A percentile compares a stretch with the other conserved stretches of the same genome.
Conservation (phyloP, 2,797 vertebrate species). For the Balearica regulorum region DNA sequence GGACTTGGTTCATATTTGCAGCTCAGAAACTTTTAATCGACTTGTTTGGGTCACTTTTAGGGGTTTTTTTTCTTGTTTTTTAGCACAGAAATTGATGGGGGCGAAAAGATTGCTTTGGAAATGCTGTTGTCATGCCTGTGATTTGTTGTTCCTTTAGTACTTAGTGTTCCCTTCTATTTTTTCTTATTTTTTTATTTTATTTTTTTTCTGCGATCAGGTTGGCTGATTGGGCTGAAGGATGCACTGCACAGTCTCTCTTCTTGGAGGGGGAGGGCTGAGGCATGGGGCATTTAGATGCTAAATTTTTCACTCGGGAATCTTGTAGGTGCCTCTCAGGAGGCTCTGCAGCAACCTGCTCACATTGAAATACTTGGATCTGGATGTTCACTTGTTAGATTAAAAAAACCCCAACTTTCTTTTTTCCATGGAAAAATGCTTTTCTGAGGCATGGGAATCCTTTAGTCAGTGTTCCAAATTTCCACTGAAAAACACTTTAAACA, state of each 20-base stretch:
- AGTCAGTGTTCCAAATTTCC: constrained; percentile 12
- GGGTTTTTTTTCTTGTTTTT: neutral
- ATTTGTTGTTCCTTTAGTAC: neutral
- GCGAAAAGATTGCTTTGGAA: neutral
- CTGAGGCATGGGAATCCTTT: constrained; percentile 16
- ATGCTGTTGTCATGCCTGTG: neutral
- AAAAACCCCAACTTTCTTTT: neutral
- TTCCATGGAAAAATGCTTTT: neutral
- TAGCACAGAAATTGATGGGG: neutral
- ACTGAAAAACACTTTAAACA: neutral
- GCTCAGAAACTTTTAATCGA: neutral
- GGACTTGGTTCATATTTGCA: neutral
- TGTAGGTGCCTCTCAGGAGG: neutral
- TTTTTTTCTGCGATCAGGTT: neutral
- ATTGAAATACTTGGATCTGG: neutral
- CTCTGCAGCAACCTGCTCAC: neutral
- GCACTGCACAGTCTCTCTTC: neutral
- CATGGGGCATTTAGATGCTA: neutral
- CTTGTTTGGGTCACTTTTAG: neutral
- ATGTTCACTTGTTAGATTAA: neutral
- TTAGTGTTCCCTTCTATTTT: neutral
- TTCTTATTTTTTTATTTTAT: neutral
- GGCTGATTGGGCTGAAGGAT: neutral
- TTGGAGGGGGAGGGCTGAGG: neutral
- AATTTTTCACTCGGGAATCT: neutral